phyloP scores from a whole-genome alignment of 2,888 invertebrate species.

The Oxytorus armatus region DNA sequence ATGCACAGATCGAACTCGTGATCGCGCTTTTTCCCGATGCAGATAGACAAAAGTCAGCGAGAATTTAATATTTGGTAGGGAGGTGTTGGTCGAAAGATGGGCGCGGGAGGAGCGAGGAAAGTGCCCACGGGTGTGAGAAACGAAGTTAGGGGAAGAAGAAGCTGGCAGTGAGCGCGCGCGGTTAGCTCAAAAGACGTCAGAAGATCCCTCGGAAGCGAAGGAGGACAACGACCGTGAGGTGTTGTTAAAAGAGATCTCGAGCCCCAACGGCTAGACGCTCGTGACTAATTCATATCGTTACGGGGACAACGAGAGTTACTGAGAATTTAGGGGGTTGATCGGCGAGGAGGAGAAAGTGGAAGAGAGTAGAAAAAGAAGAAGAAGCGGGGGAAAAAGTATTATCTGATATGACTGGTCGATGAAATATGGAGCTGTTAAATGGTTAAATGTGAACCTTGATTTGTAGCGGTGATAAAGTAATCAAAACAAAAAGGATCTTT shows the following conservation, averaged over 20 bases:
- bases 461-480: constrained; percentile 17
- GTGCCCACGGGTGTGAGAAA: constrained; percentile 65
- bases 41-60: too few species aligned
- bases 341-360: too few species aligned
- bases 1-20: too few species aligned
- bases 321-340: too few species aligned
- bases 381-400: too few species aligned
- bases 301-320: too few species aligned
- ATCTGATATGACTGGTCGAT: constrained; percentile 28
- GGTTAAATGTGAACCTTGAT: constrained; percentile 26
- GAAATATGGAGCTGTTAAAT: constrained; percentile 16
- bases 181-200: constrained; percentile 66
- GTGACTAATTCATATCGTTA: constrained; percentile 40
- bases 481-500: constrained; percentile 24
- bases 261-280: constrained; percentile 58
- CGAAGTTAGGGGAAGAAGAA: constrained; percentile 68
- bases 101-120: constrained; percentile 59
- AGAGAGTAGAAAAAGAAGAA: too few species aligned
- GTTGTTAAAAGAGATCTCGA: constrained; percentile 46
- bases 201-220: constrained; percentile 66
- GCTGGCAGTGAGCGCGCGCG: constrained; percentile 66
- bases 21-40: too few species aligned
- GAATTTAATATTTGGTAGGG: constrained; percentile 66
- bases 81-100: constrained; percentile 42
- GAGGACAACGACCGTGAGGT: constrained; percentile 68